Conservation (phyloP, 2,888 invertebrate species). For the Pachliopta kotzebuea region DNA sequence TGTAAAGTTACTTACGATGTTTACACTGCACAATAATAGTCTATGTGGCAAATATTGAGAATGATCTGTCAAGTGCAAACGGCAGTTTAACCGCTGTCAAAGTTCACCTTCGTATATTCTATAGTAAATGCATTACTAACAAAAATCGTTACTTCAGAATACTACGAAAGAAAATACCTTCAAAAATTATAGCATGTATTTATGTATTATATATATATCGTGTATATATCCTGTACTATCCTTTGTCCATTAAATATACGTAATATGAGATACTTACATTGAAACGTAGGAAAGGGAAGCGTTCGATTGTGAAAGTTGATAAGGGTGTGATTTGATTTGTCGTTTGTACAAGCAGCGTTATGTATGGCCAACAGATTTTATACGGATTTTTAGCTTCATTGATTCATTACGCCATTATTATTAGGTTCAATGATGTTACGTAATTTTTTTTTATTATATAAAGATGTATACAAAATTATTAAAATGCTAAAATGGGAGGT, state of each 20-base stretch:
- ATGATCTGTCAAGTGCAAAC: no score
- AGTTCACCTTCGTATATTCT: no score
- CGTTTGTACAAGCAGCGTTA: slow-evolving; percentile 10
- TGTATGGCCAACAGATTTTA: slow-evolving; percentile 11
- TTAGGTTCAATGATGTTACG: not conserved
- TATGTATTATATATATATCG: not conserved
- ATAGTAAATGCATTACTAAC: no score
- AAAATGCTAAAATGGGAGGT: no score
- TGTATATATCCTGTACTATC: not conserved
- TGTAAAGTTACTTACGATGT: not conserved
- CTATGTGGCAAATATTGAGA: no score
- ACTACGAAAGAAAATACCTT: no score
- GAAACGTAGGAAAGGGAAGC: slow-evolving; percentile 3
- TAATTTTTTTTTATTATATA: not conserved
- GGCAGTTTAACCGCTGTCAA: no score
- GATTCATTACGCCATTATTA: not conserved
- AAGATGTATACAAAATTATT: not conserved
- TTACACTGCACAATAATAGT: not conserved
- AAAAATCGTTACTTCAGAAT: no score
- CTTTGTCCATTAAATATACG: slow-evolving; percentile 4
- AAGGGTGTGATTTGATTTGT: slow-evolving; percentile 22
- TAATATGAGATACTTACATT: slow-evolving; percentile 9
- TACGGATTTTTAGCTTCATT: not conserved
- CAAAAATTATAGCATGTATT: no score
- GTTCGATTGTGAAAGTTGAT: slow-evolving; percentile 17